These are phyloP conservation scores for Kobus ellipsiprymnus DNA, from an alignment of 2,113 vertebrate genomes.

Conservation along the genomic window DNA sequence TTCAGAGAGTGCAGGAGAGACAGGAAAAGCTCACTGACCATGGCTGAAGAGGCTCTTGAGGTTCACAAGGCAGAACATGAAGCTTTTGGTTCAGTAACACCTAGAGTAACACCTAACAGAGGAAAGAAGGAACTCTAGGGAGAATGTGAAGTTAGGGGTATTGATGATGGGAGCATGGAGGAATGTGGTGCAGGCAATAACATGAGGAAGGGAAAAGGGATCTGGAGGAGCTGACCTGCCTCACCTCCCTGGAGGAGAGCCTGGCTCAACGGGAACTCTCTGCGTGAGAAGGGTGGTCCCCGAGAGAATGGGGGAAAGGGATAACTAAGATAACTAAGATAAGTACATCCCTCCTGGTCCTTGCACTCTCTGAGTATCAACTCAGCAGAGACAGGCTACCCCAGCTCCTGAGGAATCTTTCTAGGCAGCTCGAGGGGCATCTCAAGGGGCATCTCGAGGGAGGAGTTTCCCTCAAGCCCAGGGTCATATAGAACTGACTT, in stretches of 20 bases:
- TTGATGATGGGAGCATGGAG: fast-evolving
- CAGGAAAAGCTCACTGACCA: neutral
- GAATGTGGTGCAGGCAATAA: fast-evolving
- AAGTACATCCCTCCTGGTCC: neutral
- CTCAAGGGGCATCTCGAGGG: neutral
- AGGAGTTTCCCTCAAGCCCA: neutral
- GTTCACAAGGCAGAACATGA: neutral
- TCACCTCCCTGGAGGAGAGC: neutral
- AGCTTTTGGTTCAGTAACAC: neutral
- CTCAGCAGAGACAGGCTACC: neutral
- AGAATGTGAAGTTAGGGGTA: neutral
- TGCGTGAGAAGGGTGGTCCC: too few relatives aligned
- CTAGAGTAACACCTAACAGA: neutral
- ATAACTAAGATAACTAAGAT: too few relatives aligned
- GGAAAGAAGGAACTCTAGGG: neutral
- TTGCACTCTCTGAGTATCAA: neutral
- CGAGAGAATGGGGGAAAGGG: too few relatives aligned
- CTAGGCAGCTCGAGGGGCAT: neutral
- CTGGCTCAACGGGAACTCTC: neutral
- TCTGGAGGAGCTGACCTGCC: too few relatives aligned
- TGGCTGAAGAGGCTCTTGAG: neutral
- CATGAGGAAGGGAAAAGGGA: neutral
- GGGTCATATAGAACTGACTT: neutral
- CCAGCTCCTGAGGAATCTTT: too few relatives aligned
- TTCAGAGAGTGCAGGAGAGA: neutral